Evolutionary conservation across 2,113 vertebrate genomes (phyloP).

Genomic region (Aptenodytes patagonicus): DNA sequence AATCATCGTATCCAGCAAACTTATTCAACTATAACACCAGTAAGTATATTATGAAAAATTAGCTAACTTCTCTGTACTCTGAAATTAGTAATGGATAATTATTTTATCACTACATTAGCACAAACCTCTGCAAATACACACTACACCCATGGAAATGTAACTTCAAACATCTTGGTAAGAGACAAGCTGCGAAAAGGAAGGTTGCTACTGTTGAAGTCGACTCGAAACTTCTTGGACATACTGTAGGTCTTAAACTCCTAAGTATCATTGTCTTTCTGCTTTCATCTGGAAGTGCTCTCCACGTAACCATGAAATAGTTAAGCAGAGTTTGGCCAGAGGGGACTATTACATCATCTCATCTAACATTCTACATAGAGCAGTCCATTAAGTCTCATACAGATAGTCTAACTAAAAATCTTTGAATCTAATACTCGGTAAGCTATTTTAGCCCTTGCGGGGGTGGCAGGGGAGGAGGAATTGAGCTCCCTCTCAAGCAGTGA

Average conservation of each 20-base stretch:
- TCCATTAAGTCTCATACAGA: neutral
- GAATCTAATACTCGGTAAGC: neutral
- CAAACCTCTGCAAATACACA: neutral
- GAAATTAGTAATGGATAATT: neutral
- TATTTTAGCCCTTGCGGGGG: neutral
- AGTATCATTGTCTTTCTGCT: neutral
- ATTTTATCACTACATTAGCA: neutral
- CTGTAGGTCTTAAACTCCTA: neutral
- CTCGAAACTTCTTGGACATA: neutral
- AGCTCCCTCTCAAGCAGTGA: neutral
- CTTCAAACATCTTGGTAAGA: neutral
- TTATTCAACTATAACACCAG: neutral
- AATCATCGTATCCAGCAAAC: neutral
- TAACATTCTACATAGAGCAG: neutral
- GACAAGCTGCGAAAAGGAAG: neutral
- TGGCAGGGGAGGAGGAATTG: neutral
- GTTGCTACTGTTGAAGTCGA: neutral
- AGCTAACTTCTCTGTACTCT: neutral
- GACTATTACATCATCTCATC: neutral
- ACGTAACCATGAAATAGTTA: neutral
- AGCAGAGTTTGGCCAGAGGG: neutral
- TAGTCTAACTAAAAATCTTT: neutral
- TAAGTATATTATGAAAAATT: neutral
- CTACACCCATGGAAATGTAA: neutral
- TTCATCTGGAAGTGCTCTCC: neutral